These are phyloP conservation scores for Tylochromis polylepis DNA, from an alignment of 2,113 vertebrate species.

Conservation along the genomic window DNA sequence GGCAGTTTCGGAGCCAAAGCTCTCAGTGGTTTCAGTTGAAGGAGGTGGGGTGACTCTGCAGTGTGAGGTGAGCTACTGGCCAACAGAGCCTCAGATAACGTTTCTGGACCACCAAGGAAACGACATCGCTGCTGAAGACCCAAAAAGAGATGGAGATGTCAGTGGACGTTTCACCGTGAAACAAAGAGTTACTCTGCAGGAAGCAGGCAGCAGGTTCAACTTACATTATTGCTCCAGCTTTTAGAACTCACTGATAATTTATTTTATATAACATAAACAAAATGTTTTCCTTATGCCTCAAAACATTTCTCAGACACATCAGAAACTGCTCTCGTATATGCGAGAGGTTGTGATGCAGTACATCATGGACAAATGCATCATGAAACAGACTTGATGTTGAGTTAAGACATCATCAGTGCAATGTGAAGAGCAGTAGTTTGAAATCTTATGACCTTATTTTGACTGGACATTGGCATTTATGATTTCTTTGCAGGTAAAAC, in stretches of 20 bases:
- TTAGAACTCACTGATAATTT: background rate
- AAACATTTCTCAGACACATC: background rate
- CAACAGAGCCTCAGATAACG: background rate
- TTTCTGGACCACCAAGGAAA: background rate
- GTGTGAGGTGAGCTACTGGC: background rate
- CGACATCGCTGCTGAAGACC: background rate
- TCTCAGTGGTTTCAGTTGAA: background rate
- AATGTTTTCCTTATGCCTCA: background rate
- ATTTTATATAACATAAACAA: background rate
- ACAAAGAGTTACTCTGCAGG: background rate
- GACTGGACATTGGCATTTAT: background rate
- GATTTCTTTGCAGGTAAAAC: background rate
- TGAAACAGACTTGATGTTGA: background rate
- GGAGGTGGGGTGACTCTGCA: background rate
- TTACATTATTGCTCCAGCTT: background rate
- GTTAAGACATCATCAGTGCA: background rate
- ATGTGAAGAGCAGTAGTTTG: background rate
- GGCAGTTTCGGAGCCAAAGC: background rate
- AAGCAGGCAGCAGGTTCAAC: background rate
- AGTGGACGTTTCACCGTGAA: background rate
- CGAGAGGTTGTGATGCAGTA: background rate
- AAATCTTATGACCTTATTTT: background rate
- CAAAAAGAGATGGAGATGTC: rapidly evolving
- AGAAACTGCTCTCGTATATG: background rate
- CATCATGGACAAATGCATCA: background rate